Conservation (phyloP, 1,140 invertebrate genomes). For the Portunus trituberculatus region DNA sequence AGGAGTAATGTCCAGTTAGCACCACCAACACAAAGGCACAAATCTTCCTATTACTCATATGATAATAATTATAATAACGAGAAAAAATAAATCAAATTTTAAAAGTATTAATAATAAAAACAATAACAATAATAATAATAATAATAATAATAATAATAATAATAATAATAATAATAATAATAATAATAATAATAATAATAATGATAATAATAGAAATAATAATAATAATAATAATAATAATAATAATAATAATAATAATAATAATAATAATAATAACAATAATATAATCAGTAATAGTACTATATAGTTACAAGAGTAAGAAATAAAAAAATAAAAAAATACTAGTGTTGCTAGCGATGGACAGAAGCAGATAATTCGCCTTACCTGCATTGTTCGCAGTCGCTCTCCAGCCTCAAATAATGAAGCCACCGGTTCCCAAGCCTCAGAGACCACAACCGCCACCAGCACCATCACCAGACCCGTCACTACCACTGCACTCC, state of each 20-base stretch:
- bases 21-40: too few relatives aligned
- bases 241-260: not conserved
- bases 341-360: not conserved
- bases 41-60: too few relatives aligned
- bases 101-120: too few relatives aligned
- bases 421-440: not conserved
- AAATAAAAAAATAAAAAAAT: not conserved
- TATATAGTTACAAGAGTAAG: not conserved
- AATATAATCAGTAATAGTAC: too few relatives aligned
- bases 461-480: not conserved
- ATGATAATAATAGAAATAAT: not conserved
- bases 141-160: too few relatives aligned
- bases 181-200: not conserved
- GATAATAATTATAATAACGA: too few relatives aligned
- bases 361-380: not conserved
- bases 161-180: too few relatives aligned
- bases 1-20: too few relatives aligned
- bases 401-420: slow-evolving; percentile 7
- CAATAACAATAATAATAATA: too few relatives aligned
- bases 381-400: not conserved
- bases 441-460: too few relatives aligned
- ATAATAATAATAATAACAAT: not conserved
- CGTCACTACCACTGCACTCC: not conserved
- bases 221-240: not conserved
- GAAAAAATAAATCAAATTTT: too few relatives aligned